Percentiles rank a stretch among this genome's conserved stretches.
phyloP scores from a whole-genome alignment of 2,888 invertebrate genomes.

The Dione juno region DNA sequence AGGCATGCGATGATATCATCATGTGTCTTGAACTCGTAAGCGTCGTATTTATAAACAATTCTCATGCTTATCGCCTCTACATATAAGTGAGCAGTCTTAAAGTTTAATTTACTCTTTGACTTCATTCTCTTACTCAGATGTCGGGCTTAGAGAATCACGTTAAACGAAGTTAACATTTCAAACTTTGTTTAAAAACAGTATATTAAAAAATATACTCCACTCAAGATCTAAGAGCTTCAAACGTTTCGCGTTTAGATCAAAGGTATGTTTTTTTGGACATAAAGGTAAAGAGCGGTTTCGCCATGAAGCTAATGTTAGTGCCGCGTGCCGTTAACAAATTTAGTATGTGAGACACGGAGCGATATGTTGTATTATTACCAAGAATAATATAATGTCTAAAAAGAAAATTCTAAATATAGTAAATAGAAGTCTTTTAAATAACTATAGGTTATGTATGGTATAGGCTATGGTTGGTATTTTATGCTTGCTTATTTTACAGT shows the following conservation, averaged over 20 bases:
- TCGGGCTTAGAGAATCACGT: background rate
- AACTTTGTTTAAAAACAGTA: constrained; percentile 29
- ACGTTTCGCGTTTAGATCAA: constrained; percentile 45
- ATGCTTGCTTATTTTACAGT: background rate
- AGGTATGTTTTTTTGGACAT: constrained; percentile 48
- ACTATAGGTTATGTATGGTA: no score
- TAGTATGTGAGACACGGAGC: background rate
- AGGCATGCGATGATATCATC: constrained; percentile 35
- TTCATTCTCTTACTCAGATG: constrained; percentile 20
- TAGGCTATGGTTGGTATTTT: no score
- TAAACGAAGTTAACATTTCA: constrained; percentile 22
- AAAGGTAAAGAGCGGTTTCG: constrained; percentile 46
- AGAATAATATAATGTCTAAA: background rate
- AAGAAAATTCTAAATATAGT: background rate
- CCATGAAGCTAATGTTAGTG: constrained; percentile 30
- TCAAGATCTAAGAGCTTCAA: constrained; percentile 40
- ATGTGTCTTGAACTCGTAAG: constrained; percentile 28
- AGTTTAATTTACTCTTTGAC: constrained; percentile 4
- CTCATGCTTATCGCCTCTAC: constrained; percentile 21
- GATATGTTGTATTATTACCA: background rate
- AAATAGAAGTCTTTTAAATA: background rate
- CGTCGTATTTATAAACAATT: constrained; percentile 19
- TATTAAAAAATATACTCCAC: constrained; percentile 35
- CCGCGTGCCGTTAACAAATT: background rate
- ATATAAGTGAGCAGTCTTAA: constrained; percentile 22